Conservation (phyloP, 2,888 invertebrate genomes). For the Sphaeridia pumilis region DNA sequence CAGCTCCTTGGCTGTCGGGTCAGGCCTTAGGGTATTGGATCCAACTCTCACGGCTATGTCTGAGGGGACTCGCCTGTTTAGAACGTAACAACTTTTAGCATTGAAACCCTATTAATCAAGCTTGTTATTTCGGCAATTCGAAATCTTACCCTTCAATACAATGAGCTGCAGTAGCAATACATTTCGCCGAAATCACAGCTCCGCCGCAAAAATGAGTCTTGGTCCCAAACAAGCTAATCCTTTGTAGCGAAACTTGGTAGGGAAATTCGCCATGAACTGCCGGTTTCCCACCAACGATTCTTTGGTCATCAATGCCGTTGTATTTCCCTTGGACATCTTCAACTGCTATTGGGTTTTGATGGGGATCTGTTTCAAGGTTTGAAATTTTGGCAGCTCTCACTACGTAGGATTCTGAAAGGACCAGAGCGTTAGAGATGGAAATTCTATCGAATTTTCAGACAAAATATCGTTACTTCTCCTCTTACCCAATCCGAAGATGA, state of each 20-base stretch:
- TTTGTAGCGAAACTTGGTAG: conserved; percentile 32
- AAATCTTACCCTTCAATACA: conserved; percentile 29
- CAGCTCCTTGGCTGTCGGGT: conserved; percentile 18
- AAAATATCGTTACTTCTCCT: too few species aligned
- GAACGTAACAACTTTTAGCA: too few species aligned
- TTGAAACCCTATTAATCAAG: too few species aligned
- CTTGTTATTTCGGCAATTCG: too few species aligned
- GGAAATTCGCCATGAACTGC: conserved; percentile 32
- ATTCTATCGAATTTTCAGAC: too few species aligned
- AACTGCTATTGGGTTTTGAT: not conserved
- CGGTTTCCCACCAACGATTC: conserved; percentile 29
- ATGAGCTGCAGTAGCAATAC: conserved; percentile 32
- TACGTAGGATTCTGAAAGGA: conserved; percentile 8
- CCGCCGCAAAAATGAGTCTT: conserved; percentile 35
- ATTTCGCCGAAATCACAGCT: conserved; percentile 13
- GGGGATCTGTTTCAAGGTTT: not conserved
- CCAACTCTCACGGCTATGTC: conserved; percentile 31
- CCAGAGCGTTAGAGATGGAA: too few species aligned
- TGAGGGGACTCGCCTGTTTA: conserved; percentile 18
- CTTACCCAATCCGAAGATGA: conserved; percentile 11
- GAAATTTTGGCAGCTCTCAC: not conserved
- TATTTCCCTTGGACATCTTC: conserved; percentile 3
- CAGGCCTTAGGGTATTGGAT: conserved; percentile 23
- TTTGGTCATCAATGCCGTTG: conserved; percentile 14
- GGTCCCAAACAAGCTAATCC: conserved; percentile 28